Percentiles rank a stretch among this genome's conserved stretches.
Conservation (phyloP, 2,888 invertebrate species). For the Nemoura dubitans region DNA sequence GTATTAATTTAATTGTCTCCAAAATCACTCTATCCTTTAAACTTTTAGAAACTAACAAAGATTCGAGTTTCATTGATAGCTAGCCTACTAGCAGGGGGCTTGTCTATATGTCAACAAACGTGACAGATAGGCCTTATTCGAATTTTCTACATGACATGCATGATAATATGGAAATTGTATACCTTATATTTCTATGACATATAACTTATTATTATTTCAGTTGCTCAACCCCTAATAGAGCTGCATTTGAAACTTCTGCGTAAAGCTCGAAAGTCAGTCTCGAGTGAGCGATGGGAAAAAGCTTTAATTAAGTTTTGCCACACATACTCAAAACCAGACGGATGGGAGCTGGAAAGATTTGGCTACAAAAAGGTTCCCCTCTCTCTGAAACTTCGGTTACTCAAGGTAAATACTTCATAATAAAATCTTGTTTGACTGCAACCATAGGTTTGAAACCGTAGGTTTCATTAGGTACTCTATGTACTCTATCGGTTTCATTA, state of each 20-base stretch:
- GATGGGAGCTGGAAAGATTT: conserved; percentile 95
- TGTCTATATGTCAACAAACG: conserved; percentile 12
- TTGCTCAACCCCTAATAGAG: conserved; percentile 82
- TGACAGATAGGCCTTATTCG: conserved; percentile 7
- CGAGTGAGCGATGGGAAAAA: conserved; percentile 90
- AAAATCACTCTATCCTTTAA: not conserved
- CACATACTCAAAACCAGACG: conserved; percentile 88
- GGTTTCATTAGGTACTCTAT: not conserved
- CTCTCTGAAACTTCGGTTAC: conserved; percentile 85
- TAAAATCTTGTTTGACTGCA: not conserved
- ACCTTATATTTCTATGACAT: not conserved
- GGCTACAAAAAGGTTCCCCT: conserved; percentile 93
- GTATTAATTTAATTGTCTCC: not conserved
- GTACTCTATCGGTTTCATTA: no score
- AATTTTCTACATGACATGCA: not conserved
- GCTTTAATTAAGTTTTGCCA: conserved; percentile 91
- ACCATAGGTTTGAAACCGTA: not conserved
- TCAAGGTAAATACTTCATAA: conserved; percentile 75
- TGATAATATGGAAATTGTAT: not conserved
- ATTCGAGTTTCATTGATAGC: not conserved
- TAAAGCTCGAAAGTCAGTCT: conserved; percentile 82
- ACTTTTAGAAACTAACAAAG: not conserved
- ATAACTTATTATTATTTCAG: conserved; percentile 63
- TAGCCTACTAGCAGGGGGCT: not conserved
- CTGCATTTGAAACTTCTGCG: conserved; percentile 90